These are phyloP conservation scores for Tadarida brasiliensis DNA, from an alignment of 2,797 vertebrate genomes.

Conservation along the genomic window DNA sequence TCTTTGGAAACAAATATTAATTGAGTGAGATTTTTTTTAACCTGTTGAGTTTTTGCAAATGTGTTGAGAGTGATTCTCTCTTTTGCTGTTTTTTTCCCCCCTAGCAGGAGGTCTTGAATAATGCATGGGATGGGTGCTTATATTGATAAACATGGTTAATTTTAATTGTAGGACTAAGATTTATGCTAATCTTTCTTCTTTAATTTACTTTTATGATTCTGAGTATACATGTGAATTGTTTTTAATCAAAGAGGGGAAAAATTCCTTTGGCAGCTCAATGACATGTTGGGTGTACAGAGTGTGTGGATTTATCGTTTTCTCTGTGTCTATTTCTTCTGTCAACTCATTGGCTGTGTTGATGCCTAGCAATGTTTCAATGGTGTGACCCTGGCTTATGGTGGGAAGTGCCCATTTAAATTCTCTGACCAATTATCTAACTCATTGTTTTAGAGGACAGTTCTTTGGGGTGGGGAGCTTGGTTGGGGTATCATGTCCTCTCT, in stretches of 20 bases:
- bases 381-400: background rate
- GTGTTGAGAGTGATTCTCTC: background rate
- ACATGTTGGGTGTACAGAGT: background rate
- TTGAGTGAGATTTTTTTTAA: background rate
- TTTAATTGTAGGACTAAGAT: slow-evolving; percentile 54
- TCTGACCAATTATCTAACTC: background rate
- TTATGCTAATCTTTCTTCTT: slow-evolving; percentile 42
- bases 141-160: slow-evolving; percentile 65
- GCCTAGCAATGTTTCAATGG: background rate
- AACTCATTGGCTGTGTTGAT: background rate
- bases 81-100: background rate
- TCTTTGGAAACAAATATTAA: slow-evolving; percentile 45
- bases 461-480: background rate
- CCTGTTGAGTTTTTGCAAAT: slow-evolving; percentile 58
- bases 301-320: background rate
- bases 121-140: background rate
- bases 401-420: background rate
- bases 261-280: background rate
- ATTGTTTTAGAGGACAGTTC: background rate
- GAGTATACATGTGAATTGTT: background rate
- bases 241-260: slow-evolving; percentile 12
- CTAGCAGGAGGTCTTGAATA: slow-evolving; percentile 65
- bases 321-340: background rate
- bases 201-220: slow-evolving; percentile 66
- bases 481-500: background rate